Percentiles rank a stretch among this genome's conserved stretches.
Evolutionary conservation across 2,797 vertebrate genomes (phyloP).

Genomic region (Aeoliscus strigatus): DNA sequence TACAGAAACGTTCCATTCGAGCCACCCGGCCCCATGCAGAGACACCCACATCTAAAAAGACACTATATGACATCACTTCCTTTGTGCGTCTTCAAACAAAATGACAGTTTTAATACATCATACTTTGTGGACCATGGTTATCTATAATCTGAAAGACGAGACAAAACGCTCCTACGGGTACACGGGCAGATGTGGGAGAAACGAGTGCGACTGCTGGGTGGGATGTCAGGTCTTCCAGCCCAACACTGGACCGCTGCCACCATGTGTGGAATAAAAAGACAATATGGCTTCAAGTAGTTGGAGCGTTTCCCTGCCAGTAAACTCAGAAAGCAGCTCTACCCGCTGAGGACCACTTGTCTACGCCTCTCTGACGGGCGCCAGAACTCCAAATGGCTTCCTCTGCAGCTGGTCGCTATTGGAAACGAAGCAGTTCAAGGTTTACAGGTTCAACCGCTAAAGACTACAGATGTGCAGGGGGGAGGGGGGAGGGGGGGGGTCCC

Average conservation of each 20-base stretch:
- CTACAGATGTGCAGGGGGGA: constrained; percentile 27
- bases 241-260: constrained; percentile 33
- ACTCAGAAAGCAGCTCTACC: constrained; percentile 44
- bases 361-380: too few species aligned
- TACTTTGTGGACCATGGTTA: constrained; percentile 35
- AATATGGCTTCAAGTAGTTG: constrained; percentile 75
- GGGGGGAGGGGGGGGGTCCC: constrained; percentile 5
- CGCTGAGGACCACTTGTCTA: constrained; percentile 5
- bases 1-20: constrained; percentile 11
- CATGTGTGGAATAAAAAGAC: constrained; percentile 64
- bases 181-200: constrained; percentile 13
- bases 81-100: constrained; percentile 45
- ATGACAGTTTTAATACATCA: constrained; percentile 36
- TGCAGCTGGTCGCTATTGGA: constrained; percentile 7
- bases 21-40: constrained; percentile 24
- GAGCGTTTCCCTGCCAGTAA: constrained; percentile 58
- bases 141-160: constrained; percentile 49
- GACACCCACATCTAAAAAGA: constrained; percentile 22
- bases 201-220: constrained; percentile 14
- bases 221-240: constrained; percentile 35
- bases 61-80: constrained; percentile 28
- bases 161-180: constrained; percentile 29
- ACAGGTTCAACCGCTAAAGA: constrained; percentile 38
- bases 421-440: constrained; percentile 37
- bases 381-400: constrained; percentile 64